Evolutionary conservation across 2,888 invertebrate genomes (phyloP), one percentile per base, ranked within the genome.

Genomic region (Pollenia amentaria): DNA sequence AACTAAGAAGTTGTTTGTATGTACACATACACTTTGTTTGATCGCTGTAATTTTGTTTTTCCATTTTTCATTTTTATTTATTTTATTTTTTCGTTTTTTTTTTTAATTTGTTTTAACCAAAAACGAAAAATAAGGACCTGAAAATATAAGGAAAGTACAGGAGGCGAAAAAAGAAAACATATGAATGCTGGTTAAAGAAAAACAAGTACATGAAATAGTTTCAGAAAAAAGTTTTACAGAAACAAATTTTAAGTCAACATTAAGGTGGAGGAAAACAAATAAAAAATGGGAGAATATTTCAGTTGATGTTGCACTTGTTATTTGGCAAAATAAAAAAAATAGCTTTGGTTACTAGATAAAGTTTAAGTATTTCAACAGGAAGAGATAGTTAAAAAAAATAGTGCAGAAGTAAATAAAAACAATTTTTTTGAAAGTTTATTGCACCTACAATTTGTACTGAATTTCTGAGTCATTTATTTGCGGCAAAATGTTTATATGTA

Each of bases 171-270:
- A n/a, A 55, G 42, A 81, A 67, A 67, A 53, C 46, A 64, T 46
- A 64, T 38, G 53, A 64, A 69, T 62, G 46, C 53, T 76, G 44
- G 44, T 2, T 29, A 29, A 18, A 76, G 40, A 65, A 38, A 76
- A 55, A 18, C 62, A 81, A 81, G 38, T 44, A 53, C 46, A 46
- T 46, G 55, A 9, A 64, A 73, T 16, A 44, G n/a, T 29, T 29
- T 14, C 1, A 40, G 10, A 46, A 57, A 69, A 65, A 64, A 62
- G 51, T 18, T 67, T 51, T 44, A 21, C 40, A 57, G 10, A 72
- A 78, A 72, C 53, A 72, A 84, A 65, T 78, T 83, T 72, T 51
- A 84, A 72, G 72, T 84, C 77, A 84, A 78, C 51, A 78, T 84
- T 65, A 72, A 78, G 77, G 72, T 84, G 65, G 65, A 77, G 38